Evolutionary conservation across 2,797 vertebrate genomes (phyloP).

Genomic region (Gymnothorax javanicus): DNA sequence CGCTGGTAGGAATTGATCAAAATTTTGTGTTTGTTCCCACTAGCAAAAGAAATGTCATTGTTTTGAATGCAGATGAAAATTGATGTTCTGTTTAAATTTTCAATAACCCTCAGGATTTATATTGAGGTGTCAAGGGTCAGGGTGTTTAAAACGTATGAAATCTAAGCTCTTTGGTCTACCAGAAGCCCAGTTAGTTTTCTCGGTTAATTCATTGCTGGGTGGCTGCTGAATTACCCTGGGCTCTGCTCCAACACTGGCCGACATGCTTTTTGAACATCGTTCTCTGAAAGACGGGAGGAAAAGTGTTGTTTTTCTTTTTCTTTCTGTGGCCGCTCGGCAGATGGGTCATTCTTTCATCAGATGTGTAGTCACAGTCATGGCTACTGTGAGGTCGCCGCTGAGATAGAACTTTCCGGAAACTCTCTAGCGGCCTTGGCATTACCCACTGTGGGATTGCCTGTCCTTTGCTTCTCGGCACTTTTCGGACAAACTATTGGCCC

Average conservation of each 20-base stretch:
- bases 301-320: conserved; percentile 54
- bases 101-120: background rate
- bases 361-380: conserved; percentile 59
- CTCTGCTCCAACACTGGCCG: conserved; percentile 33
- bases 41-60: too few relatives aligned
- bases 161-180: background rate
- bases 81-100: too few relatives aligned
- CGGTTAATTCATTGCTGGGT: background rate
- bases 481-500: conserved; percentile 57
- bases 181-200: background rate
- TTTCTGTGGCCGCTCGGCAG: conserved; percentile 25
- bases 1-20: background rate
- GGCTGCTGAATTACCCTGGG: background rate
- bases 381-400: conserved; percentile 47
- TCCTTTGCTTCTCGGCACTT: conserved; percentile 51
- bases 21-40: too few relatives aligned
- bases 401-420: conserved; percentile 55
- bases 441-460: conserved; percentile 62
- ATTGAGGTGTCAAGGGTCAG: background rate
- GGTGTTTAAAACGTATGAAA: background rate
- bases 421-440: conserved; percentile 46
- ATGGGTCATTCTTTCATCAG: conserved; percentile 49
- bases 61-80: too few relatives aligned
- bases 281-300: conserved; percentile 70
- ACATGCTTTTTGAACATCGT: conserved; percentile 59